Percentiles rank a stretch among this genome's conserved stretches.
phyloP scores from a whole-genome alignment of 2,888 invertebrate species.

The Tetramorium bicarinatum region DNA sequence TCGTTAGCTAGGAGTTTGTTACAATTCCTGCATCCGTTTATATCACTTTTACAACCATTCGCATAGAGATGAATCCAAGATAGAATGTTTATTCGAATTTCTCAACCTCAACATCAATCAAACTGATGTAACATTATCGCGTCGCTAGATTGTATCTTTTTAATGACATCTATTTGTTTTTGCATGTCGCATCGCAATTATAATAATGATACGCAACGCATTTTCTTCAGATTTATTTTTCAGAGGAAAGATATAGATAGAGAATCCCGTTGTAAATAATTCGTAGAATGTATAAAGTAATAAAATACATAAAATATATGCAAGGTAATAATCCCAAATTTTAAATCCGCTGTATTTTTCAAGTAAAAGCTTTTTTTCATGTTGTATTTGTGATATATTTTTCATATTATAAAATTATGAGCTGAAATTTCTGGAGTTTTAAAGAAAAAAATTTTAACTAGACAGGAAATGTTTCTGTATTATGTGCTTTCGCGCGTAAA shows the following conservation, averaged over 20 bases:
- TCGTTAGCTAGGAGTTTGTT: constrained; percentile 5
- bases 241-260: not conserved
- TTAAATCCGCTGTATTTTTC: not conserved
- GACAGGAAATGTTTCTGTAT: not conserved
- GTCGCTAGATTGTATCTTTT: not conserved
- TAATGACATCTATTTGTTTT: not conserved
- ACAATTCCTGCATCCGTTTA: not conserved
- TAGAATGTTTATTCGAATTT: not conserved
- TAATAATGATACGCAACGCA: not conserved
- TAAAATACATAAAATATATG: not conserved
- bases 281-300: not conserved
- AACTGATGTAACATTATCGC: not conserved
- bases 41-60: not conserved
- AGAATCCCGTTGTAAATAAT: not conserved
- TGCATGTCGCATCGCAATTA: not conserved
- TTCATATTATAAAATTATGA: not conserved
- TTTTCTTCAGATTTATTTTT: constrained; percentile 15
- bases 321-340: not conserved
- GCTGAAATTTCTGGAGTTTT: not conserved
- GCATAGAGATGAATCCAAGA: not conserved
- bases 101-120: not conserved
- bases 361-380: not conserved
- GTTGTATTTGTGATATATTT: not conserved
- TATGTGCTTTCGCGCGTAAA: not conserved
- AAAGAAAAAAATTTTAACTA: not conserved